Base-by-base conservation (phyloP, 2,888 invertebrate genomes). In the Lithosia quadra region DNA sequence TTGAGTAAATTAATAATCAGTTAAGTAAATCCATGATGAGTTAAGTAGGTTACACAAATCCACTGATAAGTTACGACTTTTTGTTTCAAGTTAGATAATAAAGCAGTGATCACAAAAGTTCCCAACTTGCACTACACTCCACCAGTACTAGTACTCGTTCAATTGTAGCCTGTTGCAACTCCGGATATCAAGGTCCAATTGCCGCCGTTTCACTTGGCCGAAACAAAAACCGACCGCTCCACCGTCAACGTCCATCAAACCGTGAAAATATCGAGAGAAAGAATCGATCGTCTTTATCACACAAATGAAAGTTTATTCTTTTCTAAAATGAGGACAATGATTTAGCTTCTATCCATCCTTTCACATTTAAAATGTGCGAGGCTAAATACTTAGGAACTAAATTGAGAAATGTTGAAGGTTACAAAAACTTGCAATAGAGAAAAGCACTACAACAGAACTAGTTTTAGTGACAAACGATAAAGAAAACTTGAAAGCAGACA, bases 181-280 rank as follows among this genome's bases (percentile, higher is more conserved):
- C 90, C 93, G 94, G 93, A 94, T 90, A 94, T 92, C 94, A 94
- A 94, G 94, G 94, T 92, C 94, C 90, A 92, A 87, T 94, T 94
- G 91, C 84, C 82, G 82, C 86, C 89, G 92, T 93, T 93, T 92
- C 93, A 93, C 92, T 90, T 84, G 79, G 84, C 84, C 89, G 88
- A 90, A 91, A 92, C 90, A 88, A 89, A 91, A 91, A 90, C 89
- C 79, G 72, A 68, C 65, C 72, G 75, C 69, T 74, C 66, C 71
- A 62, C 60, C 65, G 58, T 63, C 71, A 67, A 68, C 71, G 73
- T 81, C 85, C 82, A 84, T 85, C 83, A 86, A n/a, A 87, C 83
- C 88, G 85, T 86, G 81, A 79, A 84, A 82, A 84, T 83, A 83
- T 83, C 81, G 77, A 79, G 80, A 79, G 78, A 77, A 76, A 83